Conservation (phyloP, 2,113 vertebrate species). For the Odontesthes bonariensis region DNA sequence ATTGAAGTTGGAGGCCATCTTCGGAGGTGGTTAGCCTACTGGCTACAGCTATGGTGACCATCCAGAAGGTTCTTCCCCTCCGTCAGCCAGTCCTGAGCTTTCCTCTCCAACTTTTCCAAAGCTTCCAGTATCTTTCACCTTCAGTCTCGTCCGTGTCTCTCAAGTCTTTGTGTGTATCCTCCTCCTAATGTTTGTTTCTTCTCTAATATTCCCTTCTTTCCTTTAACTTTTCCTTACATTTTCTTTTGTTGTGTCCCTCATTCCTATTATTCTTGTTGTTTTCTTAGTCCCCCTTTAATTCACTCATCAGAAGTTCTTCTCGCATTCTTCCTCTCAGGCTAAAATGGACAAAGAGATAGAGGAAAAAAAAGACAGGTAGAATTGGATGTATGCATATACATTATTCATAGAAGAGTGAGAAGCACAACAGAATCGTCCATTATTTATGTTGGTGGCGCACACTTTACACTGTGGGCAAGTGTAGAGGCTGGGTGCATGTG, state of each 20-base stretch:
- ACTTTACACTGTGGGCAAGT: slow-evolving; percentile 33
- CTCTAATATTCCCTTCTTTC: slow-evolving; percentile 13
- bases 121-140: background rate
- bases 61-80: slow-evolving; percentile 68
- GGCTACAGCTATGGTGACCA: slow-evolving; percentile 63
- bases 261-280: background rate
- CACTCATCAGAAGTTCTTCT: slow-evolving; percentile 14
- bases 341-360: slow-evolving; percentile 38
- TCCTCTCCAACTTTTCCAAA: background rate
- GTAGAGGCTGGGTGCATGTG: slow-evolving; percentile 8
- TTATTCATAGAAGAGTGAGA: slow-evolving; percentile 62
- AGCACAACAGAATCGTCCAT: slow-evolving; percentile 70
- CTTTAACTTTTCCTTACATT: background rate
- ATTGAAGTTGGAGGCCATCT: slow-evolving; percentile 96
- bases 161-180: background rate
- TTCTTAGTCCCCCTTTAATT: slow-evolving; percentile 17
- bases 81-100: slow-evolving; percentile 11
- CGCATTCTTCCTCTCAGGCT: slow-evolving; percentile 6
- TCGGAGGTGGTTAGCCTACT: slow-evolving; percentile 59
- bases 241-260: background rate
- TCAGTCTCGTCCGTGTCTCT: background rate
- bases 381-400: slow-evolving; percentile 32
- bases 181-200: slow-evolving; percentile 1
- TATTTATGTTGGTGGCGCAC: slow-evolving; percentile 65
- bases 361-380: slow-evolving; percentile 7